These are phyloP conservation scores for Megalurothrips usitatus DNA, from an alignment of 2,888 invertebrate species.

Conservation along the genomic window DNA sequence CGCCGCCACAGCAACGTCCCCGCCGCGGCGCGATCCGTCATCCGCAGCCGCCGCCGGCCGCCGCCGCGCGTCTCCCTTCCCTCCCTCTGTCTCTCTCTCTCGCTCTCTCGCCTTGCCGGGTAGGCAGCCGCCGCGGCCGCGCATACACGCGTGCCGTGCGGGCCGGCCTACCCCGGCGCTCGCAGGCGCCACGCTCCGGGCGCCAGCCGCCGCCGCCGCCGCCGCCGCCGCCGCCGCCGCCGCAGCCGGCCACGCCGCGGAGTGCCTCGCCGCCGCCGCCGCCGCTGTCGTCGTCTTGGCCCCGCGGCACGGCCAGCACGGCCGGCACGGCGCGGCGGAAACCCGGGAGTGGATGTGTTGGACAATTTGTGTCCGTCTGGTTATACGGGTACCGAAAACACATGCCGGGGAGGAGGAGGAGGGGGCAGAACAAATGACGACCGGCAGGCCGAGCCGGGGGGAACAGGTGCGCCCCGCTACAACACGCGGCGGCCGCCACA, in stretches of 20 bases:
- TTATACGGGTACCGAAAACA: conserved; percentile 24
- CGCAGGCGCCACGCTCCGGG: neutral
- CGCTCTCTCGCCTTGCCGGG: neutral
- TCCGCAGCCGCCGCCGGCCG: neutral
- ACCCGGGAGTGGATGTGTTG: conserved; percentile 6
- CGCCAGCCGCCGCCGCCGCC: neutral
- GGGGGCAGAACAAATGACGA: neutral
- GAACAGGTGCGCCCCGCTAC: conserved; percentile 4
- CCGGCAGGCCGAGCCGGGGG: no score
- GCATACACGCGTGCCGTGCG: neutral
- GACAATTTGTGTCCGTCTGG: conserved; percentile 26
- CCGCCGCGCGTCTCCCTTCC: neutral
- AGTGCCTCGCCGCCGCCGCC: neutral
- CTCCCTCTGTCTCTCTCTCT: neutral
- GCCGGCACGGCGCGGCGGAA: neutral
- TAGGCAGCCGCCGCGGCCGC: neutral
- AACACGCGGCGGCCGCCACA: no score
- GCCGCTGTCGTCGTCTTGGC: no score
- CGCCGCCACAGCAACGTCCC: no score
- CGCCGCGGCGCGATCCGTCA: conserved; percentile 5
- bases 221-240: neutral
- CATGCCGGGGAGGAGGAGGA: neutral
- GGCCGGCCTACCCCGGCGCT: no score
- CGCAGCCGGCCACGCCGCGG: neutral
- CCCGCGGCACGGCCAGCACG: neutral